Base-by-base conservation (phyloP, 2,888 invertebrate species). In the Antheraea yamamai region DNA sequence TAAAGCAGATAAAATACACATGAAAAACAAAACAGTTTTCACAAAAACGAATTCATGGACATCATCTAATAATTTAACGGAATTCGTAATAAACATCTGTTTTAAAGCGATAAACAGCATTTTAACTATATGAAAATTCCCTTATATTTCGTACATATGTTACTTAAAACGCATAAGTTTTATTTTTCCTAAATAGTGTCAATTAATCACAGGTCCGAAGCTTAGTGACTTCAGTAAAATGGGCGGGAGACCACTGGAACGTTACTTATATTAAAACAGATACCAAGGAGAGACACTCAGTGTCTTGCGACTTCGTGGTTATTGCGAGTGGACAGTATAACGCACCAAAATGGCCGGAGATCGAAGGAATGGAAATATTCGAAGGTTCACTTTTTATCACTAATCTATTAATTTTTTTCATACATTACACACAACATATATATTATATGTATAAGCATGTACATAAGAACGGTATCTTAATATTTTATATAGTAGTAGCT, bases 281-380 rank as follows among this genome's bases (percentile, higher is more conserved):
- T 75, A 92, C 91, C 0, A 87, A 89, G n/a, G 81, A 89, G 61
- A 88, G 87, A 16, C 82, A 90, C 23, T 92, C 92, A 0, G 92
- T 92, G 39, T 81, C 85, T 6, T 97, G 96, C 82, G 96, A 97
- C 84, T 96, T 95, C 73, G 92, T 97, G 8, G 95, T 97, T 78
- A 92, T 97, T 10, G 97, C 97, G 81, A 97, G 95, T 82, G 97
- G 97, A 85, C 96, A 95, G 82, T 93, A 92, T 79, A 85, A 87
- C 74, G 85, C 85, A 8, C 90, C 91, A 0, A 81, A 81, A 2
- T 84, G 88, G 78, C 94, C 95, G 0, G 84, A 87, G 51, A 84
- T 91, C 39, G 85, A 87, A 2, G 88, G 91, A 23, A 83, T 88
- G 72, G 87, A 92, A 2, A 74, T 79, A 14, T 95, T 92, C 79